These are phyloP conservation scores for Creontiades dilutus DNA, from an alignment of 2,888 invertebrate genomes.

Conservation along the genomic window DNA sequence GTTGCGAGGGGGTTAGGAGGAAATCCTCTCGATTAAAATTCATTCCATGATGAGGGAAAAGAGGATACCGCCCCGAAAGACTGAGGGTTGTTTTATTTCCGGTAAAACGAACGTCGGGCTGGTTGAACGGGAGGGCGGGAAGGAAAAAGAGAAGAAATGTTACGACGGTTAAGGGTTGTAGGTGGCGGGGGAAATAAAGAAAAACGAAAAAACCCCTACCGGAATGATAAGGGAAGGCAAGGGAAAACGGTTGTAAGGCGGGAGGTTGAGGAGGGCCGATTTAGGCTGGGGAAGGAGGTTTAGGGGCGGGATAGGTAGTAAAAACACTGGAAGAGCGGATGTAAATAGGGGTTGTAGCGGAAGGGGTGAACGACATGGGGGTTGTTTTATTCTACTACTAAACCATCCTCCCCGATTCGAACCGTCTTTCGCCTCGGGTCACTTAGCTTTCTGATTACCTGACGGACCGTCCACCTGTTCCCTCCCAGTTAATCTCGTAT, in stretches of 20 bases:
- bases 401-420: conserved; percentile 15
- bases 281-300: not conserved
- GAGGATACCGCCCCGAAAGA: conserved; percentile 25
- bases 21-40: conserved; percentile 56
- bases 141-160: conserved; percentile 17
- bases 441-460: conserved; percentile 33
- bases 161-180: not conserved
- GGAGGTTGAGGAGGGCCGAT: conserved; percentile 18
- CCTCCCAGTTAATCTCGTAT: not conserved
- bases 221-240: conserved; percentile 16
- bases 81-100: conserved; percentile 53
- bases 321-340: conserved; percentile 41
- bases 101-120: conserved; percentile 39
- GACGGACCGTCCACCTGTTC: not conserved
- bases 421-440: not conserved
- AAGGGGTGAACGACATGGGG: not conserved
- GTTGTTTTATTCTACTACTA: conserved; percentile 44
- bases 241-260: not conserved
- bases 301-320: conserved; percentile 39
- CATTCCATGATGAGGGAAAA: conserved; percentile 60
- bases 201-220: not conserved
- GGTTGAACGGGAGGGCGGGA: not conserved
- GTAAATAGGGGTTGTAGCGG: conserved; percentile 56
- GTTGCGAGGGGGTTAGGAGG: not conserved
- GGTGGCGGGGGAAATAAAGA: not conserved